Conservation (phyloP, 2,888 invertebrate genomes). For the Lepetodrilus schrolli region DNA sequence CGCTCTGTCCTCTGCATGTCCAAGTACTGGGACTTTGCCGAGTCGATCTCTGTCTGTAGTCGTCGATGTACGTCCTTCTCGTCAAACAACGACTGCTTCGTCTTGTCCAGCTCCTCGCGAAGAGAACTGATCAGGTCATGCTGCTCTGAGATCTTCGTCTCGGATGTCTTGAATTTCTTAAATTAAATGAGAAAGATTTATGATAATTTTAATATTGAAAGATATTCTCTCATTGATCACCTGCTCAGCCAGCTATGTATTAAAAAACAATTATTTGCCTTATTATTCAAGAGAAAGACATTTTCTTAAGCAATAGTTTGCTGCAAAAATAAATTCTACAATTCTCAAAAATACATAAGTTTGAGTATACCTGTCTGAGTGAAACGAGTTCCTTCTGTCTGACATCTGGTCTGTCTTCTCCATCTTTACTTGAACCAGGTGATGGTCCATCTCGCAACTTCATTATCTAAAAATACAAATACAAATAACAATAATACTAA, state of each 20-base stretch:
- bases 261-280: too few species aligned
- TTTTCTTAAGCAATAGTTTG: too few species aligned
- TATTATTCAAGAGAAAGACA: too few species aligned
- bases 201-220: too few species aligned
- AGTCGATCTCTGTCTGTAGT: constrained; percentile 63
- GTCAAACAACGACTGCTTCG: constrained; percentile 56
- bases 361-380: constrained; percentile 67
- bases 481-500: too few species aligned
- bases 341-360: too few species aligned
- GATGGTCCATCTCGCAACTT: constrained; percentile 49
- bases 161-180: constrained; percentile 74
- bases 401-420: constrained; percentile 66
- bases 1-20: constrained; percentile 73
- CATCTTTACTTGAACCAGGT: constrained; percentile 35
- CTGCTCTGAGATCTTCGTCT: constrained; percentile 68
- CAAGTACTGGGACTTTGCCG: constrained; percentile 58
- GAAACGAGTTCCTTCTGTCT: constrained; percentile 72
- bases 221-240: too few species aligned
- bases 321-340: too few species aligned
- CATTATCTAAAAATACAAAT: constrained; percentile 38
- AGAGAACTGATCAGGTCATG: constrained; percentile 62
- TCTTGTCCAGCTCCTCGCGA: constrained; percentile 68
- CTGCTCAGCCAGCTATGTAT: too few species aligned
- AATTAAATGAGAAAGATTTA: too few species aligned
- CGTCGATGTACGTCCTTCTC: constrained; percentile 65